These are phyloP conservation scores for Porites lobata DNA, from an alignment of 92 coral and sea anemone species.

Conservation along the genomic window DNA sequence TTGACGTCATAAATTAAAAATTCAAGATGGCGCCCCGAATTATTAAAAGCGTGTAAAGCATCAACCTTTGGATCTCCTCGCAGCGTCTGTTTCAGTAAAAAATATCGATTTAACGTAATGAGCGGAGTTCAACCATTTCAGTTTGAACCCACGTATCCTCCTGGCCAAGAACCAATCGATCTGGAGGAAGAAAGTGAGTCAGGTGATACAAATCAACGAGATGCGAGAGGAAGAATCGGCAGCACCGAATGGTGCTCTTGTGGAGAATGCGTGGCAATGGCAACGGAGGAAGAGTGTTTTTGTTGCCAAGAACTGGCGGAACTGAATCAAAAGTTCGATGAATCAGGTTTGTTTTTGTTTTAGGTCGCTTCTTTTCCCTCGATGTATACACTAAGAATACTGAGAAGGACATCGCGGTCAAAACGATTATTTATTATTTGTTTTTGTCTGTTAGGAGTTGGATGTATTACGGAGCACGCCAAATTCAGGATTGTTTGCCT, in stretches of 20 bases:
- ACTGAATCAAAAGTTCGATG: too few species aligned
- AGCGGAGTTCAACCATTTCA: constrained; percentile 18
- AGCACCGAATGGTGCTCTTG: constrained; percentile 22
- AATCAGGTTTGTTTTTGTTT: too few species aligned
- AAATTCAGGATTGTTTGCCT: constrained; percentile 53
- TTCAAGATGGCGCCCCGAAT: too few species aligned
- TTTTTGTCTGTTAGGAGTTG: too few species aligned
- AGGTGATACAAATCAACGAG: background rate
- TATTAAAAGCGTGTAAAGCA: too few species aligned
- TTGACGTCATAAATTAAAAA: too few species aligned
- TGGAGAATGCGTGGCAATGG: background rate
- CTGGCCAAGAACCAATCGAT: constrained; percentile 17
- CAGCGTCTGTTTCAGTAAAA: too few species aligned
- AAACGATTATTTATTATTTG: too few species aligned
- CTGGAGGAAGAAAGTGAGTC: constrained; percentile 8
- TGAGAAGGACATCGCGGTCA: background rate
- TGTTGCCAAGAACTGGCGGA: background rate
- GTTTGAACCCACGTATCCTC: background rate
- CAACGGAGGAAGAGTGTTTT: background rate
- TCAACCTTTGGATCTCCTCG: too few species aligned
- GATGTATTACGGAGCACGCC: constrained; percentile 25
- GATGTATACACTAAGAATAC: background rate
- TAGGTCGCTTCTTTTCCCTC: too few species aligned
- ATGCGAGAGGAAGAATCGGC: background rate
- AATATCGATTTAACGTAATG: background rate